Percentiles rank a stretch among this genome's conserved stretches.
Evolutionary conservation across 2,113 vertebrate species (phyloP).

Genomic region (Prionailurus bengalensis): DNA sequence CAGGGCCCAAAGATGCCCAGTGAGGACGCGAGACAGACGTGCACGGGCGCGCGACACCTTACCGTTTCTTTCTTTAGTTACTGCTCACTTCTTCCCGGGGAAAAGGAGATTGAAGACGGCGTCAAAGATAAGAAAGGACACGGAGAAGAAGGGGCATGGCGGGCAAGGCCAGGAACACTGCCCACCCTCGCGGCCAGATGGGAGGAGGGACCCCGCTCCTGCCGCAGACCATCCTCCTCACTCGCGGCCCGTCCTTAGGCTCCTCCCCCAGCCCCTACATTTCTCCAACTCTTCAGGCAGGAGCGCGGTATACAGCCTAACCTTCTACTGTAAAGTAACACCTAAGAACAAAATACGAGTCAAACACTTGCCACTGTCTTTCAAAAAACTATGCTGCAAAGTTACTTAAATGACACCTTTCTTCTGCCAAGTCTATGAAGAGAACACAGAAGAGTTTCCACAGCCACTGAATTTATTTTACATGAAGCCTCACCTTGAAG

Average conservation of each 20-base stretch:
- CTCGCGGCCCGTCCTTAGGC: not conserved
- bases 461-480: conserved; percentile 15
- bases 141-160: not conserved
- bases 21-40: not conserved
- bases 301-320: not conserved
- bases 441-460: not conserved
- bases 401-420: not conserved
- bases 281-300: not conserved
- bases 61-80: not conserved
- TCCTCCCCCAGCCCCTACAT: not conserved
- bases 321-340: not conserved
- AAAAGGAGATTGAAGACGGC: not conserved
- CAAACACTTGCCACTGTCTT: not conserved
- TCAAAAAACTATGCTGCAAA: conserved; percentile 17
- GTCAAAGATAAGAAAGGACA: conserved; percentile 10
- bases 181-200: not conserved
- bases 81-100: not conserved
- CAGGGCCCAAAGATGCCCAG: not conserved
- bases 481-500: conserved; percentile 33
- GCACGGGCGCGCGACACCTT: not conserved
- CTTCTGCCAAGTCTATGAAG: conserved; percentile 5
- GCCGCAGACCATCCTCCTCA: not conserved
- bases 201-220: rapidly evolving
- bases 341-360: not conserved
- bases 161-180: not conserved